Evolutionary conservation across 2,888 invertebrate genomes (phyloP).

Genomic region (Tryphoninae sp.): DNA sequence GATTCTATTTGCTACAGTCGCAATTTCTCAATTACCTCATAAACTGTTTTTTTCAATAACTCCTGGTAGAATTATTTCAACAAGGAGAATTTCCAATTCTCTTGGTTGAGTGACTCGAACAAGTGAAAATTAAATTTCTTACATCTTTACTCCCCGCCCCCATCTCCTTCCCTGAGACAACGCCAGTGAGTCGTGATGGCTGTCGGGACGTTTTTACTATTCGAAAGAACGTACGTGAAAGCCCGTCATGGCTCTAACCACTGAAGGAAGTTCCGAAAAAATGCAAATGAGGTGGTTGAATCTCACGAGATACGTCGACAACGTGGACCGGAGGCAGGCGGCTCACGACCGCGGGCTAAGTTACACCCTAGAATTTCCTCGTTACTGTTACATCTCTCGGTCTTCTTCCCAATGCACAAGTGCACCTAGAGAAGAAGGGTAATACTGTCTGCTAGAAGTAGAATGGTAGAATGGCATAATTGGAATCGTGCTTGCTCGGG

Average conservation of each 20-base stretch:
- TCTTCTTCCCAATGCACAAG: slow-evolving; percentile 20
- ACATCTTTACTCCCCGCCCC: slow-evolving; percentile 62
- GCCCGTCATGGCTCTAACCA: slow-evolving; percentile 18
- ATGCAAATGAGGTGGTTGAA: slow-evolving; percentile 55
- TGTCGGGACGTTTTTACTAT: slow-evolving; percentile 32
- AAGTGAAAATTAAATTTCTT: slow-evolving; percentile 77
- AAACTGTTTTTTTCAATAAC: too few species aligned
- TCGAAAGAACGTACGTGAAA: slow-evolving; percentile 15
- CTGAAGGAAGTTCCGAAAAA: slow-evolving; percentile 40
- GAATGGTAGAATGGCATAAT: slow-evolving; percentile 18
- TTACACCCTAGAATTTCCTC: slow-evolving; percentile 43
- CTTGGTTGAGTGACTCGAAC: slow-evolving; percentile 71
- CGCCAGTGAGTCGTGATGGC: slow-evolving; percentile 13
- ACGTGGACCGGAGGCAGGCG: slow-evolving; percentile 26
- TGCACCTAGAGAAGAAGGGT: slow-evolving; percentile 15
- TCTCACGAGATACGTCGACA: slow-evolving; percentile 39
- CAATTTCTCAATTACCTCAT: too few species aligned
- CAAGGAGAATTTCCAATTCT: neutral
- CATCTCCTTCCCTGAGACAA: slow-evolving; percentile 24
- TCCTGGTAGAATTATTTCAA: neutral
- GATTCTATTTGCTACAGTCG: too few species aligned
- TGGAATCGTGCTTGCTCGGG: slow-evolving; percentile 6
- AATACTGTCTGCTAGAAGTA: slow-evolving; percentile 11
- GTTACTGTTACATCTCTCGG: slow-evolving; percentile 23
- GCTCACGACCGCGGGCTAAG: slow-evolving; percentile 37